These are phyloP conservation scores for Galbula dea DNA, from an alignment of 2,113 vertebrate genomes.

Conservation along the genomic window DNA sequence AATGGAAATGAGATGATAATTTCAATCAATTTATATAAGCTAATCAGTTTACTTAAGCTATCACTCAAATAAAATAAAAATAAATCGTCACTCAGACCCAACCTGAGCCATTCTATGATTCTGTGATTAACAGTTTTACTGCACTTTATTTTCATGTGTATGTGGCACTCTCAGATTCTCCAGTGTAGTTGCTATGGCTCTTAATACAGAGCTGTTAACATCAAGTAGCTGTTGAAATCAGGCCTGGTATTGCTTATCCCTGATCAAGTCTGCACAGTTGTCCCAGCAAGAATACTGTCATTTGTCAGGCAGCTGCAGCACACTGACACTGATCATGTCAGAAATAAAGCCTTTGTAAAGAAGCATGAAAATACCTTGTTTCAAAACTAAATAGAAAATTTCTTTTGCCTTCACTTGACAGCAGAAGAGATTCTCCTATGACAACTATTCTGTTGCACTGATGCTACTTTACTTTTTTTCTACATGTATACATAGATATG, in stretches of 20 bases:
- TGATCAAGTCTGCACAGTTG: not conserved
- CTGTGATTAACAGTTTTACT: not conserved
- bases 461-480: not conserved
- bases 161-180: not conserved
- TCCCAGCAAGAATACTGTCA: not conserved
- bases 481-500: not conserved
- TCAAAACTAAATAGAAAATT: not conserved
- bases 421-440: not conserved
- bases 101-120: no score
- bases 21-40: not conserved
- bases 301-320: not conserved
- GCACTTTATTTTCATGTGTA: not conserved
- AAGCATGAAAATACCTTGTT: not conserved
- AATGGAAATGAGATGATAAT: not conserved
- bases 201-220: not conserved
- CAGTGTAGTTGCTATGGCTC: not conserved
- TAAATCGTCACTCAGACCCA: not conserved
- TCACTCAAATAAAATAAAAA: not conserved
- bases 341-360: not conserved
- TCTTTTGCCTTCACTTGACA: not conserved
- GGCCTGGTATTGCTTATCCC: not conserved
- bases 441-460: not conserved
- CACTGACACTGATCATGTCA: not conserved
- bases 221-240: not conserved
- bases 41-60: not conserved